These are phyloP conservation scores for Araneus ventricosus DNA, from an alignment of 1,140 invertebrate genomes.

Conservation along the genomic window DNA sequence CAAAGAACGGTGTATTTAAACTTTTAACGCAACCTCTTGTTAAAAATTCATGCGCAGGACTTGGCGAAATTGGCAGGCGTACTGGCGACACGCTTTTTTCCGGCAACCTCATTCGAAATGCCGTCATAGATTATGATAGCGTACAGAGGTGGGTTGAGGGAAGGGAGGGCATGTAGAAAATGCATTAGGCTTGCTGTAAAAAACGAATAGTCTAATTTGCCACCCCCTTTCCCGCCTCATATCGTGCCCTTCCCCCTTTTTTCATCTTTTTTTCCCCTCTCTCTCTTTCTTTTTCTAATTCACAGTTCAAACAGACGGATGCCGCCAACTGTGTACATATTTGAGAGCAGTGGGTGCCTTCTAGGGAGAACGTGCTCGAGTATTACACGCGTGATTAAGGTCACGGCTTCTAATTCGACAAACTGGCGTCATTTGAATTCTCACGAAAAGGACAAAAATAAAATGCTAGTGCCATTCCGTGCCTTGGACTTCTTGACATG, in stretches of 20 bases:
- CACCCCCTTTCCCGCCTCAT: slow-evolving; percentile 26
- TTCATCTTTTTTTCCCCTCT: not conserved
- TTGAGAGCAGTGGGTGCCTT: not conserved
- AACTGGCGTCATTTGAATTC: not conserved
- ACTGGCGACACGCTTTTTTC: slow-evolving; percentile 40
- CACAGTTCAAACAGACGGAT: not conserved
- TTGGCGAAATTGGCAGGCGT: slow-evolving; percentile 8
- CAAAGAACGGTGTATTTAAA: too few species aligned
- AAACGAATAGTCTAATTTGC: slow-evolving; percentile 69
- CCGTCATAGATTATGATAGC: slow-evolving; percentile 71
- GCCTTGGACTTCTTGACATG: too few species aligned
- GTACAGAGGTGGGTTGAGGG: not conserved
- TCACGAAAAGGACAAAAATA: not conserved
- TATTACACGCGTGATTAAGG: slow-evolving; percentile 9
- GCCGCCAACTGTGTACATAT: slow-evolving; percentile 23
- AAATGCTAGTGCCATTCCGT: not conserved
- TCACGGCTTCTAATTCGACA: not conserved
- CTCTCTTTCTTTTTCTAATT: not conserved
- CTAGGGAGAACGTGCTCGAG: not conserved
- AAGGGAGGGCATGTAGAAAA: slow-evolving; percentile 63
- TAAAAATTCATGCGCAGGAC: too few species aligned
- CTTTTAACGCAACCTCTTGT: too few species aligned
- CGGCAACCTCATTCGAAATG: slow-evolving; percentile 67
- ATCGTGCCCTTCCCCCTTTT: not conserved
- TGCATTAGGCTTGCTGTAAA: slow-evolving; percentile 70